Percentiles rank a stretch among this genome's conserved stretches.
Evolutionary conservation across 1,140 invertebrate genomes (phyloP).

Genomic region (Pogonognathellus flavescens): DNA sequence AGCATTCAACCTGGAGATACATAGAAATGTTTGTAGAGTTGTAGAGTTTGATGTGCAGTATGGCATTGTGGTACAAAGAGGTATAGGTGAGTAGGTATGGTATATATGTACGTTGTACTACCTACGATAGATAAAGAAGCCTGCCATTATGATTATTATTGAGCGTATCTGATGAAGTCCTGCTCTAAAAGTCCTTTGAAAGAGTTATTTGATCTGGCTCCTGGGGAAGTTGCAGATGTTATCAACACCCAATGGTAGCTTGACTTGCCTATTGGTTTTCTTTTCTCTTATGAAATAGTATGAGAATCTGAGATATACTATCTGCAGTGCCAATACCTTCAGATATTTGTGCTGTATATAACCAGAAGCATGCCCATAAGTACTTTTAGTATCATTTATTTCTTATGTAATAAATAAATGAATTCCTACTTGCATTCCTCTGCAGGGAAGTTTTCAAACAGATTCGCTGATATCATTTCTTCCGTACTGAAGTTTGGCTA

Average conservation of each 20-base stretch:
- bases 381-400: no score
- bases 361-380: no score
- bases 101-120: neutral
- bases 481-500: neutral
- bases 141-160: conserved; percentile 62
- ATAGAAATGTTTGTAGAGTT: no score
- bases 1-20: no score
- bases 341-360: no score
- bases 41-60: no score
- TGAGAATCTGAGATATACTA: conserved; percentile 3
- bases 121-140: conserved; percentile 54
- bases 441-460: no score
- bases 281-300: conserved; percentile 43
- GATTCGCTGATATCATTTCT: neutral
- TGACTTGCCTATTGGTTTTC: conserved; percentile 33
- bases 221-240: conserved; percentile 63
- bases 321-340: neutral
- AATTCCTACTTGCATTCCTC: no score
- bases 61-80: no score
- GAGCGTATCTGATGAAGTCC: conserved; percentile 63
- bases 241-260: conserved; percentile 53
- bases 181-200: conserved; percentile 61
- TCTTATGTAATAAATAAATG: no score
- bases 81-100: no score
- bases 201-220: conserved; percentile 66